Evolutionary conservation across 2,888 invertebrate species (phyloP).

Genomic region (Phengaris alcon): DNA sequence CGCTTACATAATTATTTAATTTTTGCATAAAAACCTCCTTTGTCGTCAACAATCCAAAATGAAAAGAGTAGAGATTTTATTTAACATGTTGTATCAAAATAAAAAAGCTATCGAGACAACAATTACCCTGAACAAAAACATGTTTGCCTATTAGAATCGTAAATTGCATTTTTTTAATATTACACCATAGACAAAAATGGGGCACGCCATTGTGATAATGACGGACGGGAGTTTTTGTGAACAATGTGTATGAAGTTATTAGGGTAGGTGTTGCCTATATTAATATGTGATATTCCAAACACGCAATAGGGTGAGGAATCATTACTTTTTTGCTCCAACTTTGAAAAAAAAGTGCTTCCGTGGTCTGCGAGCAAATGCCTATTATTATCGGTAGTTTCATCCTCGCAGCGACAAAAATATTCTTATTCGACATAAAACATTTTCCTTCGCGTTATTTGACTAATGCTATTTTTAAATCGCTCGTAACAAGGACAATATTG

Average conservation of each 20-base stretch:
- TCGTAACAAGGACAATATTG: slow-evolving; percentile 3
- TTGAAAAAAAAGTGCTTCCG: not conserved
- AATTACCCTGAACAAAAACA: slow-evolving; percentile 1
- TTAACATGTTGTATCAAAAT: not conserved
- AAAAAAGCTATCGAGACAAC: not conserved
- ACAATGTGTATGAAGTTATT: slow-evolving; percentile 43
- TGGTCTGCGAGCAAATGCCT: not conserved
- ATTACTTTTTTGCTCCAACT: slow-evolving; percentile 35
- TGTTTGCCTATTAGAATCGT: not conserved
- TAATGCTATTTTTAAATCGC: not conserved
- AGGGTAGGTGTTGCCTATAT: slow-evolving; percentile 48
- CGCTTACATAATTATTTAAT: too few relatives aligned
- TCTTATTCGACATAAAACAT: not conserved
- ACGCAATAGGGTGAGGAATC: slow-evolving; percentile 47
- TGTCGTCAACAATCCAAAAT: too few relatives aligned
- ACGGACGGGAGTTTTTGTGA: slow-evolving; percentile 45
- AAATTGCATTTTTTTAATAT: slow-evolving; percentile 30
- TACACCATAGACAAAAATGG: slow-evolving; percentile 29
- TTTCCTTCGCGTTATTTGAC: not conserved
- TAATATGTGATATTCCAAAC: slow-evolving; percentile 50
- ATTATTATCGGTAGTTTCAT: not conserved
- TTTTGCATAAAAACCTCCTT: too few relatives aligned
- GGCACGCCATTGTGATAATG: slow-evolving; percentile 49
- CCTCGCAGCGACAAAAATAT: not conserved
- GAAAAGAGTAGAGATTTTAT: too few relatives aligned